These are phyloP conservation scores for Chymomyza costata DNA, from an alignment of 1,140 invertebrate species.

Conservation along the genomic window DNA sequence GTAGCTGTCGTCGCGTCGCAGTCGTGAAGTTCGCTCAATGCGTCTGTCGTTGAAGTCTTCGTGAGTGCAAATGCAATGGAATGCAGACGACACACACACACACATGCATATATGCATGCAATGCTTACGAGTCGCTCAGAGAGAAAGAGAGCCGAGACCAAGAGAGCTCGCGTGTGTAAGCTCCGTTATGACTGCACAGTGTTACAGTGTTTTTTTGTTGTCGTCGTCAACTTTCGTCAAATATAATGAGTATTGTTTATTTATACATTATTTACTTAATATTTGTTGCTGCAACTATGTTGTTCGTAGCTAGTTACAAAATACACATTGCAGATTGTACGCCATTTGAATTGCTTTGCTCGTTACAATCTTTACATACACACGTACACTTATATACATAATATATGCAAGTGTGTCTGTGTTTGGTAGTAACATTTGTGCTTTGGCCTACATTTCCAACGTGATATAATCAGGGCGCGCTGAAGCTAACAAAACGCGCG, in stretches of 20 bases:
- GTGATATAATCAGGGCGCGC: constrained; percentile 73
- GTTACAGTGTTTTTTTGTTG: no score
- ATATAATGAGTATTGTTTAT: no score
- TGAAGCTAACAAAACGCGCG: constrained; percentile 54
- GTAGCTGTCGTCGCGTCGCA: constrained; percentile 1
- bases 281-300: no score
- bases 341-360: not conserved
- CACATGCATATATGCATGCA: not conserved
- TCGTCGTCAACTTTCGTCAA: constrained; percentile 5
- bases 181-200: no score
- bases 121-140: constrained; percentile 17
- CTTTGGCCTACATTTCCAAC: constrained; percentile 72
- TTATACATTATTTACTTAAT: no score
- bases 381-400: not conserved
- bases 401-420: constrained; percentile 6
- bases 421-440: constrained; percentile 40
- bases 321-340: no score
- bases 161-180: no score
- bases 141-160: not conserved
- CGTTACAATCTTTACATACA: not conserved
- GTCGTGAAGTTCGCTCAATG: constrained; percentile 8
- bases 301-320: no score
- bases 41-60: constrained; percentile 12
- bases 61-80: constrained; percentile 17
- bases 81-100: constrained; percentile 3